Evolutionary conservation across 1,140 invertebrate genomes (phyloP).

Genomic region (Drosophila cardini): DNA sequence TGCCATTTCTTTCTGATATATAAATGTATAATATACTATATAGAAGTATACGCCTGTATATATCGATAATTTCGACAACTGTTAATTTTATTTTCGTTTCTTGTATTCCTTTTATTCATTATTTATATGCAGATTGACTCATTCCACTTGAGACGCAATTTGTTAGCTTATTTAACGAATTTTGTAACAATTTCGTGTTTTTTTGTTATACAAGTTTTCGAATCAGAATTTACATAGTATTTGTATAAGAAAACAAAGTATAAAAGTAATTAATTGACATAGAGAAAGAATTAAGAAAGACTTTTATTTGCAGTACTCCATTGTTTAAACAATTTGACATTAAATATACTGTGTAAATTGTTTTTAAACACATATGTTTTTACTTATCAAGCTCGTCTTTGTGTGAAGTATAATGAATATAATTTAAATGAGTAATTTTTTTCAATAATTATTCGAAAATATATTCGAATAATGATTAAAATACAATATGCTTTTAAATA

Average conservation of each 20-base stretch:
- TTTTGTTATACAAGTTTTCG: background rate
- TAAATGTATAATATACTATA: background rate
- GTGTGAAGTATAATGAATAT: no score
- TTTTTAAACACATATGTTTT: background rate
- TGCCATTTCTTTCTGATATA: slow-evolving; percentile 19
- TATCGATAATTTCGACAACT: slow-evolving; percentile 18
- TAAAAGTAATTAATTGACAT: background rate
- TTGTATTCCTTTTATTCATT: background rate
- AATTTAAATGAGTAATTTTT: no score
- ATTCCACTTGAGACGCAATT: slow-evolving; percentile 66
- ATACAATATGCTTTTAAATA: no score
- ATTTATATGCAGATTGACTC: slow-evolving; percentile 64
- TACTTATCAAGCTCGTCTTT: background rate
- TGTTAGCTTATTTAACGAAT: slow-evolving; percentile 42
- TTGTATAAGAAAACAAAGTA: background rate
- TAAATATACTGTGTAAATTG: no score
- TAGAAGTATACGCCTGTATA: slow-evolving; percentile 40
- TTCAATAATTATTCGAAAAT: no score
- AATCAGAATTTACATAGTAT: background rate
- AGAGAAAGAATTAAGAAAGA: background rate
- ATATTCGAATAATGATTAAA: no score
- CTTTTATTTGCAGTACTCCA: no score
- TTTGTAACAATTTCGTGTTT: slow-evolving; percentile 44
- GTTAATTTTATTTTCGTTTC: background rate
- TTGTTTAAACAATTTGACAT: no score